A percentile compares a stretch with the other conserved stretches of the same genome.
Conservation (phyloP, 1,140 invertebrate species). For the Pachyrhynchus sulphureomaculatus region DNA sequence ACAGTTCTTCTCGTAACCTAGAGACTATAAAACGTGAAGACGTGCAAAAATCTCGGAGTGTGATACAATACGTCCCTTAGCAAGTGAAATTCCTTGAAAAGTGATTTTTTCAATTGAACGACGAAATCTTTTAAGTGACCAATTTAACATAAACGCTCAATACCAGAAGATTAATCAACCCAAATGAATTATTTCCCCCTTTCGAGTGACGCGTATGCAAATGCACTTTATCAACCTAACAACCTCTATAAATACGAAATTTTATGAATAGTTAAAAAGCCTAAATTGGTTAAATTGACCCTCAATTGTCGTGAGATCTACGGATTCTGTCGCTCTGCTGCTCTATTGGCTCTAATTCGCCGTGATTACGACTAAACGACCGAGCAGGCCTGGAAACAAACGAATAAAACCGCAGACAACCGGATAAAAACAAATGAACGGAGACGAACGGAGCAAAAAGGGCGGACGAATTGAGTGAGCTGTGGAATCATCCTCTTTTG, state of each 20-base stretch:
- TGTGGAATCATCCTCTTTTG: too few relatives aligned
- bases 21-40: too few relatives aligned
- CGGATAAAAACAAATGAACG: slow-evolving; percentile 11
- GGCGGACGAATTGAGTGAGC: slow-evolving; percentile 1
- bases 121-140: too few relatives aligned
- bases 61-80: too few relatives aligned
- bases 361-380: slow-evolving; percentile 26
- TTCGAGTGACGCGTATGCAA: slow-evolving; percentile 22
- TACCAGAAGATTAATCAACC: too few relatives aligned
- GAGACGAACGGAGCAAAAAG: slow-evolving; percentile 12
- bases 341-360: slow-evolving; percentile 27
- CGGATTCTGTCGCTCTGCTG: slow-evolving; percentile 17
- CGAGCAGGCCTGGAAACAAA: slow-evolving; percentile 15
- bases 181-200: slow-evolving; percentile 14
- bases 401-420: slow-evolving; percentile 11
- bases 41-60: too few relatives aligned
- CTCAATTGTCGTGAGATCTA: slow-evolving; percentile 27
- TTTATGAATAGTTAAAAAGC: slow-evolving; percentile 29
- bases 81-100: too few relatives aligned
- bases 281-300: slow-evolving; percentile 28
- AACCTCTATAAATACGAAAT: slow-evolving; percentile 29
- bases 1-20: too few relatives aligned
- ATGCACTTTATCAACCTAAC: slow-evolving; percentile 26
- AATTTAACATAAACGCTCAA: too few relatives aligned
- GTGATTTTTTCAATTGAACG: too few relatives aligned